These are phyloP conservation scores for Apoda limacodes DNA, from an alignment of 2,888 invertebrate genomes.

Conservation along the genomic window DNA sequence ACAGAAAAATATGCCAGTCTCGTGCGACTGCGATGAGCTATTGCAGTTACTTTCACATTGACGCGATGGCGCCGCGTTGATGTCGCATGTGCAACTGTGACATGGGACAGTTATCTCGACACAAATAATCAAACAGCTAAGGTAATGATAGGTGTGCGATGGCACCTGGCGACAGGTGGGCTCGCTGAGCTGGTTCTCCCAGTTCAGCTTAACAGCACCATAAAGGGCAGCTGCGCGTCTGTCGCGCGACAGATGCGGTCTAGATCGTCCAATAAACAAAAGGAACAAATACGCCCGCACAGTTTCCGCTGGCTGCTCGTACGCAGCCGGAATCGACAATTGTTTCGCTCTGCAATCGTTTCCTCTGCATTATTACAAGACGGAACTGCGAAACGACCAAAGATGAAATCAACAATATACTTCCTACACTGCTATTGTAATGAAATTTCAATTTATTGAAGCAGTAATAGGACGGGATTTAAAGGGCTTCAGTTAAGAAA, in stretches of 20 bases:
- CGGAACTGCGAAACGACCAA: slow-evolving; percentile 49
- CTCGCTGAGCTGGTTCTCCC: slow-evolving; percentile 35
- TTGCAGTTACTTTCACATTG: slow-evolving; percentile 45
- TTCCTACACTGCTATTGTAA: no score
- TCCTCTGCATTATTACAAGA: slow-evolving; percentile 51
- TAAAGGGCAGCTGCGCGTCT: slow-evolving; percentile 56
- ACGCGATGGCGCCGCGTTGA: no score
- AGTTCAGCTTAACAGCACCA: slow-evolving; percentile 43
- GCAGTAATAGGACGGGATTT: slow-evolving; percentile 1
- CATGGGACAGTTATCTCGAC: slow-evolving; percentile 26
- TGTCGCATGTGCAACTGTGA: slow-evolving; percentile 33
- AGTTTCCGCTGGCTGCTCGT: slow-evolving; percentile 47
- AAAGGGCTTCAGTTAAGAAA: no score
- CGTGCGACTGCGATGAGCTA: slow-evolving; percentile 41
- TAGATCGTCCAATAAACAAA: slow-evolving; percentile 60
- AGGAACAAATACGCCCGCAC: slow-evolving; percentile 49
- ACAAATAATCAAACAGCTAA: no score
- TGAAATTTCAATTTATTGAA: no score
- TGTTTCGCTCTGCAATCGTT: slow-evolving; percentile 57
- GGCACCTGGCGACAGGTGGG: slow-evolving; percentile 63
- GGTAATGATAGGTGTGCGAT: slow-evolving; percentile 14
- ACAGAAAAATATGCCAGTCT: slow-evolving; percentile 38
- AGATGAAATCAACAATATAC: no score
- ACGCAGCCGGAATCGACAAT: slow-evolving; percentile 55
- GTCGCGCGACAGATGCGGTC: slow-evolving; percentile 62